Evolutionary conservation across 2,888 invertebrate species (phyloP).

Genomic region (Pterostichus madidus): DNA sequence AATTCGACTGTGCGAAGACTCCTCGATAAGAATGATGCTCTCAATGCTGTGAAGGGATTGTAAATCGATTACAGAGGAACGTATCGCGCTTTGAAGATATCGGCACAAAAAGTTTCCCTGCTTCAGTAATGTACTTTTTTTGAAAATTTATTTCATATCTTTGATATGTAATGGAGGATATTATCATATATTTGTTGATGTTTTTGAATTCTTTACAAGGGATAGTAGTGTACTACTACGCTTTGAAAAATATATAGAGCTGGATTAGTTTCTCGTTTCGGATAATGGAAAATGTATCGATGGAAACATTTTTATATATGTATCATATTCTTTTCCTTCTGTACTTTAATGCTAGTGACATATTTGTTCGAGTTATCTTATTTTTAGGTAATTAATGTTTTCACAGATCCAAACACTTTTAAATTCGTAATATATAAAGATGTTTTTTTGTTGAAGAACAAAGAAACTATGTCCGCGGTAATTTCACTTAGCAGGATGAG

Average conservation of each 20-base stretch:
- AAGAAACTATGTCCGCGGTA: background rate
- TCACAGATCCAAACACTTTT: no score
- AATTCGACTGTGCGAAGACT: background rate
- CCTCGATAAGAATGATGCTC: constrained; percentile 55
- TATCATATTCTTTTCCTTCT: no score
- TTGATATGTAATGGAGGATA: constrained; percentile 44
- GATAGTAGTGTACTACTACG: background rate
- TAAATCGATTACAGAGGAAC: constrained; percentile 49
- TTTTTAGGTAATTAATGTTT: no score
- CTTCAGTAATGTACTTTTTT: constrained; percentile 46
- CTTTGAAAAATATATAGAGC: background rate
- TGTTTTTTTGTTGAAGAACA: background rate
- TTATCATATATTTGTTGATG: constrained; percentile 53
- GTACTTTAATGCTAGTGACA: no score
- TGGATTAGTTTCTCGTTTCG: no score
- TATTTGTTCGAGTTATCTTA: no score
- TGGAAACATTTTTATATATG: no score
- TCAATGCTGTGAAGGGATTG: constrained; percentile 52
- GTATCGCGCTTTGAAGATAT: constrained; percentile 42
- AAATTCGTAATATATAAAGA: no score
- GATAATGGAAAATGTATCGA: background rate
- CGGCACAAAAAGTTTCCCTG: constrained; percentile 37
- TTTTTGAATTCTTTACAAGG: constrained; percentile 4
- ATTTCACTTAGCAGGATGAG: background rate
- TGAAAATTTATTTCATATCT: constrained; percentile 39